A percentile compares a stretch with the other conserved stretches of the same genome.
phyloP scores from a whole-genome alignment of 2,113 vertebrate genomes.

The Entomyzon cyanotis region DNA sequence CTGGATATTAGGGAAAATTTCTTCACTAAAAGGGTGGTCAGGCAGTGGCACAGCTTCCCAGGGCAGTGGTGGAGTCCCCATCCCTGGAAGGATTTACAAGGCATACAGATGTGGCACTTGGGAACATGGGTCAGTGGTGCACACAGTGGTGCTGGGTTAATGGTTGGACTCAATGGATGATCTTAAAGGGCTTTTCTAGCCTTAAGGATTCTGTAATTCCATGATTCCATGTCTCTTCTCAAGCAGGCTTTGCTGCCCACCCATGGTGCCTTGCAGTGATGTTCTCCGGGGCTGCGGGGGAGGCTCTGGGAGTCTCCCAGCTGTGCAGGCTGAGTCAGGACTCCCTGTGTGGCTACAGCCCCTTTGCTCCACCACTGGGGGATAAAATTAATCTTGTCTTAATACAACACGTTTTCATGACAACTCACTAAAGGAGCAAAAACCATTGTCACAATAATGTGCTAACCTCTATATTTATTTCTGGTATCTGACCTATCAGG shows the following conservation, averaged over 20 bases:
- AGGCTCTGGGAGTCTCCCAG: neutral
- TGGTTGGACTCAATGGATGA: neutral
- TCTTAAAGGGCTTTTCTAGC: neutral
- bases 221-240: neutral
- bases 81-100: neutral
- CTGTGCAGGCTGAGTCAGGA: neutral
- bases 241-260: too few relatives aligned
- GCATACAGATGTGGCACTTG: neutral
- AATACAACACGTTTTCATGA: neutral
- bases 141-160: neutral
- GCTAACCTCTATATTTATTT: slow-evolving; percentile 16
- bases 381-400: neutral
- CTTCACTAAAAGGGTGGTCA: neutral
- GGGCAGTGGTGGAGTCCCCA: neutral
- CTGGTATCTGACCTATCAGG: neutral
- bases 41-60: neutral
- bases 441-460: neutral
- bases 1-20: neutral
- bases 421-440: neutral
- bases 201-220: neutral
- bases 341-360: neutral
- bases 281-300: neutral
- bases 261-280: fast-evolving
- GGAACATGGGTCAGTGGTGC: too few relatives aligned
- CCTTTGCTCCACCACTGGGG: neutral